Conservation (phyloP, 2,113 vertebrate genomes). For the Myotis lucifugus region DNA sequence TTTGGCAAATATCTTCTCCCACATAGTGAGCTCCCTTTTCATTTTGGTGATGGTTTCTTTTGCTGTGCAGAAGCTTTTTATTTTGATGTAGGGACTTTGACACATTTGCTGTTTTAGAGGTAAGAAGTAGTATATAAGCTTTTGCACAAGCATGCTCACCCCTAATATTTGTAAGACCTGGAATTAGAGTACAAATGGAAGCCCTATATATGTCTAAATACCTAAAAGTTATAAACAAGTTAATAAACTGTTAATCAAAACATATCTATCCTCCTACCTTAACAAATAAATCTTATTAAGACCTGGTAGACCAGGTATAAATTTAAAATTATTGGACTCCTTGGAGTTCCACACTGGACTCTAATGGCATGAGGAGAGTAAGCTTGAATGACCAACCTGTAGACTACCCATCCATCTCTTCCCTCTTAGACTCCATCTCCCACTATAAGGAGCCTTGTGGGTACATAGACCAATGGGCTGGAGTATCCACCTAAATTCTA, state of each 20-base stretch:
- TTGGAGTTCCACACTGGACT: neutral
- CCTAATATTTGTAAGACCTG: neutral
- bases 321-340: neutral
- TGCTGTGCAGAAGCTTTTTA: no score
- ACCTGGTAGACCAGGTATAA: neutral
- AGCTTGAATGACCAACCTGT: neutral
- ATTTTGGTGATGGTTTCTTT: no score
- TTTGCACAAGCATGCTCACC: neutral
- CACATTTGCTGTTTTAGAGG: neutral
- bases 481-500: neutral
- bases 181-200: neutral
- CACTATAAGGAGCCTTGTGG: neutral
- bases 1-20: no score
- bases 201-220: neutral
- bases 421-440: neutral
- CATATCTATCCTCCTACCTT: neutral
- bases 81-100: no score
- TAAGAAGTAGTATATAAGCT: neutral
- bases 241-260: constrained; percentile 17
- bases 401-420: neutral
- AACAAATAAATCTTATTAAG: neutral
- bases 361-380: neutral
- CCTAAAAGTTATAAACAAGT: neutral
- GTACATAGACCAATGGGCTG: neutral
- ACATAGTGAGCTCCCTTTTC: no score